These are phyloP conservation scores for Coendou prehensilis DNA, from an alignment of 2,797 vertebrate genomes.

Conservation along the genomic window DNA sequence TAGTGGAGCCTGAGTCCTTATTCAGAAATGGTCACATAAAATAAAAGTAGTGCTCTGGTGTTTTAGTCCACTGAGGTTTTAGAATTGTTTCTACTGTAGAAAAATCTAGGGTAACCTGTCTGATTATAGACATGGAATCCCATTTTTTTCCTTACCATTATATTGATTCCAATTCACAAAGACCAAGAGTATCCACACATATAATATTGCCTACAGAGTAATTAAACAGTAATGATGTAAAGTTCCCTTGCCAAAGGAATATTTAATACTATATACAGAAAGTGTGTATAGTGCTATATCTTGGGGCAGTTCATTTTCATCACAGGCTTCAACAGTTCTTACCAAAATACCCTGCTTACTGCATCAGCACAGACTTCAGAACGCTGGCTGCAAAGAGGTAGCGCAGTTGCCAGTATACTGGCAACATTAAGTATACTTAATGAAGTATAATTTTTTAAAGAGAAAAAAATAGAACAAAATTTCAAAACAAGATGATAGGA, in stretches of 20 bases:
- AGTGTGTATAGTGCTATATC: not conserved
- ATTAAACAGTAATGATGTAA: not conserved
- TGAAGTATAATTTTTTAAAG: too few species aligned
- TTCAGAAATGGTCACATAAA: slow-evolving; percentile 1
- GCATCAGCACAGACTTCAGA: not conserved
- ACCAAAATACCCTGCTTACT: not conserved
- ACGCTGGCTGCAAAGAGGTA: not conserved
- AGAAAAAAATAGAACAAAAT: too few species aligned
- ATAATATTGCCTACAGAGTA: not conserved
- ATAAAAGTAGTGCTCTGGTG: not conserved
- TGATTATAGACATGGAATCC: not conserved
- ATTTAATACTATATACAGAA: not conserved
- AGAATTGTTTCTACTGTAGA: not conserved
- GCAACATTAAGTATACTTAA: too few species aligned
- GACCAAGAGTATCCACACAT: not conserved
- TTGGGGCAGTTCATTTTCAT: not conserved
- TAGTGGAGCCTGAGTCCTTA: not conserved
- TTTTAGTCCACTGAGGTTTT: not conserved
- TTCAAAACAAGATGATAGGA: too few species aligned
- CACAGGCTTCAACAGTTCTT: not conserved
- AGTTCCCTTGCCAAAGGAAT: not conserved
- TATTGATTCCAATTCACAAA: not conserved
- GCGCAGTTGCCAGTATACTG: not conserved
- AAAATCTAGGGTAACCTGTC: not conserved
- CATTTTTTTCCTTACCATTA: not conserved